Evolutionary conservation across 2,113 vertebrate genomes (phyloP), one percentile per base, ranked within the genome.

Genomic region (Nibea coibor): DNA sequence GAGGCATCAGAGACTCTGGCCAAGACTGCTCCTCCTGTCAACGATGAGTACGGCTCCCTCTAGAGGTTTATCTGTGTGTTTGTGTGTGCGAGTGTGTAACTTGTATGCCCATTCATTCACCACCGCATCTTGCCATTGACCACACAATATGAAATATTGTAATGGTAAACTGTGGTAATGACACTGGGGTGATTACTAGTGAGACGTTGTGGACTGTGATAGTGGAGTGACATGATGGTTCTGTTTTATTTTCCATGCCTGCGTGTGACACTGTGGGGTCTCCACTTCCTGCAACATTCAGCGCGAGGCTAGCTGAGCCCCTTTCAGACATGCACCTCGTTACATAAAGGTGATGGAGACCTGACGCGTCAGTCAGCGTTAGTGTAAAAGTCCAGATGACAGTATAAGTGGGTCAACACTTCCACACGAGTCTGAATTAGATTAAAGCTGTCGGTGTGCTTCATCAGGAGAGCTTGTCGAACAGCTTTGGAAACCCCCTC

Each of bases 1-100:
- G 97, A 98, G 96, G 96, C 97, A 92, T 97, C 97, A 96, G 96
- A 96, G 91, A 96, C 96, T 94, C 95, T 97, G 94, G 95, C 93
- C 71, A 97, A 97, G 94, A 95, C 95, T 90, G 96, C 96, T 91
- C 95, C 95, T 87, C 95, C 97, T 88, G 96, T 95, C 90, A 96
- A 97, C 95, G 96, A 97, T 96, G 97, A 99, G 97, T 99, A 99
- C 95, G 95, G 88, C 89, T 92, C 90, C 92, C 93, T 93, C 91
- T 94, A 94, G 93, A 94, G 93, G 92, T 94, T 94, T 93, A 92
- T 94, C 88, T 94, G 73, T 93, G 81, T 93, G 78, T 92, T 80
- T 84, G 83, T 80, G 75, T 53, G 84, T 35, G 87, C 53, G 75
- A 75, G 84, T 61, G 80, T 68, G 78, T 81, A 88, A 90, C 58